These are phyloP conservation scores for Enteromius unitaeniatus DNA, from an alignment of 2,797 vertebrate genomes.

Conservation along the genomic window DNA sequence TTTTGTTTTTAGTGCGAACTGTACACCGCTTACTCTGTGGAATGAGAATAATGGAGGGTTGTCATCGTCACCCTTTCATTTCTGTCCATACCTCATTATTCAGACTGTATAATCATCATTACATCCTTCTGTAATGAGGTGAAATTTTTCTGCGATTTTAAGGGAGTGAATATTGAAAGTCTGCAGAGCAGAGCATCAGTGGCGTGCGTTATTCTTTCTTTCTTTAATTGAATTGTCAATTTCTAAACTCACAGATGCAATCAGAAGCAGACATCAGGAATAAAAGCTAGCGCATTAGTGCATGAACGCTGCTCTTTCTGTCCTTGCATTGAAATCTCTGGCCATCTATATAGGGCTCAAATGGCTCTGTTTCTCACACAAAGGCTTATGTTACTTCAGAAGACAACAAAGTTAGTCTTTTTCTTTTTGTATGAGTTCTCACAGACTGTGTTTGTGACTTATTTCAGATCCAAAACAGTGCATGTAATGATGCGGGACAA, in stretches of 20 bases:
- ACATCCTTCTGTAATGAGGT: not conserved
- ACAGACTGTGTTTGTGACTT: not conserved
- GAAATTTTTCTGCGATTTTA: not conserved
- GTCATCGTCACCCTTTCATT: not conserved
- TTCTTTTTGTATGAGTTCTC: not conserved
- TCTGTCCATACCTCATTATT: not conserved
- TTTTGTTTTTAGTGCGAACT: not conserved
- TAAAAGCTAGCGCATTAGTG: constrained; percentile 4
- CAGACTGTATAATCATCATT: constrained; percentile 1
- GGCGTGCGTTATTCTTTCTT: not conserved
- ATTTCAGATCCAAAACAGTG: not conserved
- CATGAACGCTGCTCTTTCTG: not conserved
- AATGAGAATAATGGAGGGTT: constrained; percentile 11
- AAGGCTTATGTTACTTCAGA: not conserved
- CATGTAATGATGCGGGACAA: not conserved
- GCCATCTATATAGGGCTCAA: not conserved
- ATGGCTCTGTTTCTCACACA: not conserved
- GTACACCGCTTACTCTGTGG: no score
- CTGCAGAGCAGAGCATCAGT: not conserved
- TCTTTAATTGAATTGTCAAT: constrained; percentile 6
- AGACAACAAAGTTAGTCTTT: not conserved
- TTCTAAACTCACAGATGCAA: not conserved
- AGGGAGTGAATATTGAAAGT: not conserved
- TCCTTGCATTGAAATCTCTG: not conserved
- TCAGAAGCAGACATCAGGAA: not conserved